These are phyloP conservation scores for Drosophila stalkeri DNA, from an alignment of 2,888 invertebrate genomes.

Conservation along the genomic window DNA sequence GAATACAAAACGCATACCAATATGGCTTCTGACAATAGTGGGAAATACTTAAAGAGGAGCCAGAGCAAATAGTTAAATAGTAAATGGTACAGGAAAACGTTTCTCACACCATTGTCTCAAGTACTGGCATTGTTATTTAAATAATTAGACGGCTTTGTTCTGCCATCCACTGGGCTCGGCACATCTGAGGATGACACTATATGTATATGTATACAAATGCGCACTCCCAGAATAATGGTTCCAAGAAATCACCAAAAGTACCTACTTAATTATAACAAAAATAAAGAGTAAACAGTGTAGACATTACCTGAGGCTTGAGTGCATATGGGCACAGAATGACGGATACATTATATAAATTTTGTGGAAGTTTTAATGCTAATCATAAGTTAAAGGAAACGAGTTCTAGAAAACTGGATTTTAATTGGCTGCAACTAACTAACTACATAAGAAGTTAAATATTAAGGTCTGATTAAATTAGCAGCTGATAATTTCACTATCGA, in stretches of 20 bases:
- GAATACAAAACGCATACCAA: slow-evolving; percentile 36
- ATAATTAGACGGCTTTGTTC: slow-evolving; percentile 51
- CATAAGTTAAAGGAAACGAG: slow-evolving; percentile 41
- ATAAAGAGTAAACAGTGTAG: slow-evolving; percentile 1
- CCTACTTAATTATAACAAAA: slow-evolving; percentile 6
- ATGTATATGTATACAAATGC: background rate
- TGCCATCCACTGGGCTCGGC: slow-evolving; percentile 3
- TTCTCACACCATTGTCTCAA: slow-evolving; percentile 52
- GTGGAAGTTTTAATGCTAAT: background rate
- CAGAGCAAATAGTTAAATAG: slow-evolving; percentile 33
- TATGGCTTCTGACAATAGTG: slow-evolving; percentile 50
- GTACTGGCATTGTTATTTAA: slow-evolving; percentile 45
- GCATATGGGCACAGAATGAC: background rate
- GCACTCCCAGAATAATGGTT: slow-evolving; percentile 3
- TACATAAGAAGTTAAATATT: background rate
- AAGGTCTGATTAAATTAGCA: slow-evolving; percentile 37
- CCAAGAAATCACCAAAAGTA: slow-evolving; percentile 5
- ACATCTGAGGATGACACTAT: background rate
- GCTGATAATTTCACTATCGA: slow-evolving; percentile 33
- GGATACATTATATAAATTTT: background rate
- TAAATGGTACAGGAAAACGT: slow-evolving; percentile 34
- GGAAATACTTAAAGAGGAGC: slow-evolving; percentile 43
- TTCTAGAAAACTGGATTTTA: slow-evolving; percentile 33
- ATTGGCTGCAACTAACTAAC: slow-evolving; percentile 10
- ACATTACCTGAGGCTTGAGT: background rate